Evolutionary conservation across 2,888 invertebrate species (phyloP).

Genomic region (Lasius fuliginosus): DNA sequence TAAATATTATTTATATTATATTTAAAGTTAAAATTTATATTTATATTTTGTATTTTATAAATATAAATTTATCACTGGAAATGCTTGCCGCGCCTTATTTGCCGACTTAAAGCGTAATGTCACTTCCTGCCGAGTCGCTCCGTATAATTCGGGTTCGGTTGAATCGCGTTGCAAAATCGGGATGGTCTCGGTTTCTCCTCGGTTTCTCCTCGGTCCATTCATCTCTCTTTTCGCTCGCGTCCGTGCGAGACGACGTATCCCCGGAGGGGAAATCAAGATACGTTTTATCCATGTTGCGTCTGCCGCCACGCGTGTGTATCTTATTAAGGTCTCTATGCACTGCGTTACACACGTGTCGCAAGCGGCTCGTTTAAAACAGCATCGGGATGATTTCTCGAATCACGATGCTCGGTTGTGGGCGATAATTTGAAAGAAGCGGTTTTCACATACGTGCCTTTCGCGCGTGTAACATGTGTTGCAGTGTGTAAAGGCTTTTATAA

Average conservation of each 20-base stretch:
- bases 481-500: slow-evolving; percentile 46
- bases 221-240: slow-evolving; percentile 59
- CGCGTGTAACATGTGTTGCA: slow-evolving; percentile 56
- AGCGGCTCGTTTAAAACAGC: slow-evolving; percentile 30
- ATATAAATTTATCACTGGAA: slow-evolving; percentile 24
- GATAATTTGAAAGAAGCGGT: slow-evolving; percentile 17
- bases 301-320: slow-evolving; percentile 44
- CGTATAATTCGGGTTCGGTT: slow-evolving; percentile 18
- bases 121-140: slow-evolving; percentile 41
- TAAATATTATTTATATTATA: no score
- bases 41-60: not conserved
- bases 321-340: slow-evolving; percentile 37
- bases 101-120: not conserved
- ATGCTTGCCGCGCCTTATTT: not conserved
- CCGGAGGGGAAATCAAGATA: slow-evolving; percentile 49
- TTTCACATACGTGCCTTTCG: not conserved
- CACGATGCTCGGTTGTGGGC: slow-evolving; percentile 30
- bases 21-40: not conserved
- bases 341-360: slow-evolving; percentile 40
- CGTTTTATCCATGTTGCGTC: slow-evolving; percentile 43
- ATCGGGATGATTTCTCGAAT: slow-evolving; percentile 25
- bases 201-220: slow-evolving; percentile 65
- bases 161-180: slow-evolving; percentile 24
- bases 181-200: slow-evolving; percentile 56
- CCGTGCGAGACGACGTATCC: slow-evolving; percentile 53